These are phyloP conservation scores for Urophycis tenuis DNA, from an alignment of 2,797 vertebrate genomes.

Conservation along the genomic window DNA sequence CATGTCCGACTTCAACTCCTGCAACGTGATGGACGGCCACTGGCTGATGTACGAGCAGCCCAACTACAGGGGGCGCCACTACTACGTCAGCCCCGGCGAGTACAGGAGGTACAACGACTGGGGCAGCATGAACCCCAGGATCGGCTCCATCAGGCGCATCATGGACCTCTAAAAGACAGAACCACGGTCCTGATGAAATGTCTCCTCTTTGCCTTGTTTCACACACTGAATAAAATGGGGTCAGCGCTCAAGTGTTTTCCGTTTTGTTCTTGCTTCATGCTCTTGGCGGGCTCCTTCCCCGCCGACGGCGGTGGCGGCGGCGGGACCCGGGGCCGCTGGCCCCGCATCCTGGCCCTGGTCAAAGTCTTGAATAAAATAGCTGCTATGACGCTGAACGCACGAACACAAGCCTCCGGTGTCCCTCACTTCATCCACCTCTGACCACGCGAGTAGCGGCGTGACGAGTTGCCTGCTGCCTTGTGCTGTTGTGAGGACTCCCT, in stretches of 20 bases:
- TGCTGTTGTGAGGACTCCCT: neutral
- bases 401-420: slow-evolving; percentile 33
- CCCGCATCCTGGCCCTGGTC: slow-evolving; percentile 39
- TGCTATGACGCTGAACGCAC: slow-evolving; percentile 27
- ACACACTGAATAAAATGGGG: slow-evolving; percentile 28
- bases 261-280: slow-evolving; percentile 59
- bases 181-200: slow-evolving; percentile 8
- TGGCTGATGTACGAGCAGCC: slow-evolving; percentile 20
- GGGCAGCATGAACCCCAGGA: slow-evolving; percentile 8
- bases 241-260: slow-evolving; percentile 25
- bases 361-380: slow-evolving; percentile 58
- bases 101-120: slow-evolving; percentile 19
- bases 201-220: slow-evolving; percentile 15
- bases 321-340: slow-evolving; percentile 13
- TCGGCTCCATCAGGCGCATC: slow-evolving; percentile 18
- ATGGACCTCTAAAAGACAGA: slow-evolving; percentile 24
- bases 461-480: neutral
- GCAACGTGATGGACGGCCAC: slow-evolving; percentile 19
- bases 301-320: neutral
- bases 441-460: too few relatives aligned
- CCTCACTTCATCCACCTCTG: too few relatives aligned
- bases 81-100: slow-evolving; percentile 20
- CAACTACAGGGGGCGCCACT: slow-evolving; percentile 17
- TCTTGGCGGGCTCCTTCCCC: slow-evolving; percentile 34
- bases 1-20: slow-evolving; percentile 21